Conservation (phyloP, 1,140 invertebrate species). For the Onthophagus taurus region DNA sequence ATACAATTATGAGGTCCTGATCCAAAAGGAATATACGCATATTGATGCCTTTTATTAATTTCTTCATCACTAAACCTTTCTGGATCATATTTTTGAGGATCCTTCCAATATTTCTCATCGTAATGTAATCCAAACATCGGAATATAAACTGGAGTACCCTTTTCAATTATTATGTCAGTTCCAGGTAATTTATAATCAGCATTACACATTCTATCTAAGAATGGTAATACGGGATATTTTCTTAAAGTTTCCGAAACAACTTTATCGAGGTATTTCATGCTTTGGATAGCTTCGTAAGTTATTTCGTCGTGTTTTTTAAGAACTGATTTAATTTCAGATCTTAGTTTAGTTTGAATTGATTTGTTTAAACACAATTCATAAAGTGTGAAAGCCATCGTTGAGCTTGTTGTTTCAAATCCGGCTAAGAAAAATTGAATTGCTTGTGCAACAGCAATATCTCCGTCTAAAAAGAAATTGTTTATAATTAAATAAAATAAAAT, state of each 20-base stretch:
- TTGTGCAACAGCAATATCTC: constrained; percentile 44
- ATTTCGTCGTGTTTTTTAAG: constrained; percentile 38
- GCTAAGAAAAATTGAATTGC: constrained; percentile 50
- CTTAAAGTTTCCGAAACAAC: constrained; percentile 29
- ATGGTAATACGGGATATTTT: constrained; percentile 14
- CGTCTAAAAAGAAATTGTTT: constrained; percentile 22
- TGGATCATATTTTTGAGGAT: constrained; percentile 59
- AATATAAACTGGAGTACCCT: constrained; percentile 42
- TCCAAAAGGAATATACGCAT: constrained; percentile 3
- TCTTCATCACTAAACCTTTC: constrained; percentile 31
- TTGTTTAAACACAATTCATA: constrained; percentile 51
- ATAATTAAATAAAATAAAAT: background rate
- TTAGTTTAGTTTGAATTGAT: constrained; percentile 41
- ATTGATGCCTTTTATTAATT: background rate
- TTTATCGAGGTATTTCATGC: constrained; percentile 52
- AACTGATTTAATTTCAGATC: constrained; percentile 39
- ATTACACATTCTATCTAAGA: constrained; percentile 5
- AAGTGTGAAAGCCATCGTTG: constrained; percentile 53
- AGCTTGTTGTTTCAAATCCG: constrained; percentile 55
- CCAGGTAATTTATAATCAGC: constrained; percentile 37
- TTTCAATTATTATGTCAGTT: constrained; percentile 40
- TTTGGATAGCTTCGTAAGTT: constrained; percentile 50
- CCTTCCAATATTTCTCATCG: constrained; percentile 49
- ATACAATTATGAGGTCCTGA: constrained; percentile 8
- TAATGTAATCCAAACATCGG: constrained; percentile 51